These are phyloP conservation scores for Otolemur crassicaudatus DNA, from an alignment of 2,797 vertebrate genomes.

Conservation along the genomic window DNA sequence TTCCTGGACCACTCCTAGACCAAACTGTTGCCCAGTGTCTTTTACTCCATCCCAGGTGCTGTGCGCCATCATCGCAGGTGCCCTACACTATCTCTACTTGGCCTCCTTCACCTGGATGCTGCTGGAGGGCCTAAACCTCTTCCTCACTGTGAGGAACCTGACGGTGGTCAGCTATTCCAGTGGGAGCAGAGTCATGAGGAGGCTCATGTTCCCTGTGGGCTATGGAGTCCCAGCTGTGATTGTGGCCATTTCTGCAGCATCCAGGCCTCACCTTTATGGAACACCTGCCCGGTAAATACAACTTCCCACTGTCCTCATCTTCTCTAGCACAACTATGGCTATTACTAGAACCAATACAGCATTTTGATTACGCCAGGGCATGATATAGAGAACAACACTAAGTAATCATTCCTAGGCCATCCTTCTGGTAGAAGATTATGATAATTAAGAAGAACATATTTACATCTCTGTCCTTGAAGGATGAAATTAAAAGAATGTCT, in stretches of 20 bases:
- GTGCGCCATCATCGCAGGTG: conserved; percentile 46
- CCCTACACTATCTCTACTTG: conserved; percentile 83
- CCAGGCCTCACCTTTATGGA: conserved; percentile 86
- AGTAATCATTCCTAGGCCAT: not conserved
- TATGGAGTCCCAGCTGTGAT: conserved; percentile 86
- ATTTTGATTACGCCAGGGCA: not conserved
- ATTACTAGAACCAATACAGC: not conserved
- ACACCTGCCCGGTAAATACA: conserved; percentile 60
- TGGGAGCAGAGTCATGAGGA: conserved; percentile 79
- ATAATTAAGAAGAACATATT: not conserved
- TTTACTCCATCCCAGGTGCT: conserved; percentile 79
- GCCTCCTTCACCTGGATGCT: conserved; percentile 85
- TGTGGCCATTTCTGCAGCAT: conserved; percentile 85
- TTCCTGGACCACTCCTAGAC: too few species aligned
- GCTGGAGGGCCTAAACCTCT: conserved; percentile 82
- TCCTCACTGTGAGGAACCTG: conserved; percentile 87
- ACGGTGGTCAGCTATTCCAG: conserved; percentile 88
- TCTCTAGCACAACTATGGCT: not conserved
- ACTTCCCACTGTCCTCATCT: not conserved
- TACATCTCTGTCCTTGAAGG: not conserved
- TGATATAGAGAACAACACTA: not conserved
- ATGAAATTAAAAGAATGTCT: not conserved
- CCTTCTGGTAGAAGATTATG: not conserved
- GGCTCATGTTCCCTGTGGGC: conserved; percentile 84
- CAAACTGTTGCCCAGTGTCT: not conserved